phyloP scores from a whole-genome alignment of 2,113 vertebrate genomes.

The Sorex fumeus region DNA sequence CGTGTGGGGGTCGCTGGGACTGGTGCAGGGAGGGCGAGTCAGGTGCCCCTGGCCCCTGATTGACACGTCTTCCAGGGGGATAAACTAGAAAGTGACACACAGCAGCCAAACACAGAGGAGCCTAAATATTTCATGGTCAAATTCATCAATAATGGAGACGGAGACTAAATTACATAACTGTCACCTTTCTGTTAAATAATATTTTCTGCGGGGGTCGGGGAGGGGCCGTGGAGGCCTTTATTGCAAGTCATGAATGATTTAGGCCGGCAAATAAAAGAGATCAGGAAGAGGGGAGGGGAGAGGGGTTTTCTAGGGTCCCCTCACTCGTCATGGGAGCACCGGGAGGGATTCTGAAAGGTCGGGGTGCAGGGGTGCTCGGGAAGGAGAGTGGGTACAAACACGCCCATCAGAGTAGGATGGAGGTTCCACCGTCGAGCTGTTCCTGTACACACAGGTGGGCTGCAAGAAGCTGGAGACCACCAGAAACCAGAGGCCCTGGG shows the following conservation, averaged over 20 bases:
- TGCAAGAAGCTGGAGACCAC: neutral
- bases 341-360: neutral
- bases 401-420: neutral
- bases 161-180: conserved; percentile 90
- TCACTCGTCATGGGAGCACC: neutral
- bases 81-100: conserved; percentile 81
- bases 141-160: conserved; percentile 91
- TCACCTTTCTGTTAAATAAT: conserved; percentile 90
- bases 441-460: neutral
- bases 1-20: neutral
- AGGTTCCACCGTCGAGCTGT: neutral
- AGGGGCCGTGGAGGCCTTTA: conserved; percentile 81
- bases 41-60: conserved; percentile 73
- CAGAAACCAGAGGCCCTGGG: neutral
- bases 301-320: conserved; percentile 67
- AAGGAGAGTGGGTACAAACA: neutral
- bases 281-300: conserved; percentile 54
- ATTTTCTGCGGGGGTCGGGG: conserved; percentile 86
- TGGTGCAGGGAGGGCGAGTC: conserved; percentile 24
- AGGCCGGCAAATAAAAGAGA: conserved; percentile 86
- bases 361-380: neutral
- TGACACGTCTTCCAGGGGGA: conserved; percentile 75
- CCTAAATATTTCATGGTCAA: conserved; percentile 91
- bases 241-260: conserved; percentile 88
- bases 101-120: conserved; percentile 82